Conservation (phyloP, 2,113 vertebrate species). For the Zeus faber region DNA sequence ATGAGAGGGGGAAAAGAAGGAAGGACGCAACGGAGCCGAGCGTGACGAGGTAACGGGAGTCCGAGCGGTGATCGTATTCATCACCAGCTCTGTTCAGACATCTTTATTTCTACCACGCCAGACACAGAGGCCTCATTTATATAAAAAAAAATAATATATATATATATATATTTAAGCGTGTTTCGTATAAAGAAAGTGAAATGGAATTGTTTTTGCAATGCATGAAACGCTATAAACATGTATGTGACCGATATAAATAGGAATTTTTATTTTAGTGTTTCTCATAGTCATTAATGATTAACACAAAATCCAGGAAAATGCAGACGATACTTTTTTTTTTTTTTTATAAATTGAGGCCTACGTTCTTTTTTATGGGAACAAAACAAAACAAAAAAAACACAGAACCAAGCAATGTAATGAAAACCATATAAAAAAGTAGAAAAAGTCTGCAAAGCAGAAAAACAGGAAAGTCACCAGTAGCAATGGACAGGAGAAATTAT, state of each 20-base stretch:
- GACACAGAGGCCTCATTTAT: neutral
- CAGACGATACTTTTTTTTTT: no score
- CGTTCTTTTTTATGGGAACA: neutral
- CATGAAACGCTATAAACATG: neutral
- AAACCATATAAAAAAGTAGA: no score
- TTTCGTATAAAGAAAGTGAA: no score
- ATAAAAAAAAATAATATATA: neutral
- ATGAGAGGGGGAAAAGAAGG: neutral
- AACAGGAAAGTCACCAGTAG: no score
- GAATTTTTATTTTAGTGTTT: neutral
- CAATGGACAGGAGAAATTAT: no score
- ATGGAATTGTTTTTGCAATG: no score
- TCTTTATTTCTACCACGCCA: neutral
- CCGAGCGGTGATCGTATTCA: neutral
- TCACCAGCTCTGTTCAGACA: neutral
- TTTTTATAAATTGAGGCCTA: neutral
- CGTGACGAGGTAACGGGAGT: neutral
- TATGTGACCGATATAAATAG: no score
- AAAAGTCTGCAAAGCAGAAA: no score
- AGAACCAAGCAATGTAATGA: neutral
- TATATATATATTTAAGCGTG: neutral
- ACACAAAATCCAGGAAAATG: neutral
- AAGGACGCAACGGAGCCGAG: neutral
- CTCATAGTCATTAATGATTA: no score
- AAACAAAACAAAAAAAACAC: neutral